These are phyloP conservation scores for Zaprionus africanus DNA, from an alignment of 1,140 invertebrate genomes.

Conservation along the genomic window DNA sequence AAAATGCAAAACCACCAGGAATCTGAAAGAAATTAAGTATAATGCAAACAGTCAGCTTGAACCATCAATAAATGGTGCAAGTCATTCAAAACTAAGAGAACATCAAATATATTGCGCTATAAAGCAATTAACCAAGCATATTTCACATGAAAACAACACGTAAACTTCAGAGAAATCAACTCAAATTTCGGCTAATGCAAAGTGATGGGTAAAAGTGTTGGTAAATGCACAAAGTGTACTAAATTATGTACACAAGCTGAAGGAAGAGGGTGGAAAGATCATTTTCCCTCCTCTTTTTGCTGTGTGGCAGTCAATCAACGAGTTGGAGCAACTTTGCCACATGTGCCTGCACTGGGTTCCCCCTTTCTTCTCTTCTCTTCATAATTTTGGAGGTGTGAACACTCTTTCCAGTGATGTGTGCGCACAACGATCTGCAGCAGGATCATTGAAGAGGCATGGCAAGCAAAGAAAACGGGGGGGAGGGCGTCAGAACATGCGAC, in stretches of 20 bases:
- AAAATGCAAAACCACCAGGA: background rate
- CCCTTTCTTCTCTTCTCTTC: conserved; percentile 8
- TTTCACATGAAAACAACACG: background rate
- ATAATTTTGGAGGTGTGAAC: conserved; percentile 73
- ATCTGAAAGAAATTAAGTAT: conserved; percentile 1
- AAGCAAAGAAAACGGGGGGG: background rate
- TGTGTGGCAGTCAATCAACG: conserved; percentile 55
- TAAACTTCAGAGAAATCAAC: background rate
- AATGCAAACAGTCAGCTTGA: background rate
- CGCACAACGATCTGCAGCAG: conserved; percentile 30
- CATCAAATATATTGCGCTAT: background rate
- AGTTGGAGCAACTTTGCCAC: conserved; percentile 31
- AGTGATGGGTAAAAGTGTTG: conserved; percentile 30
- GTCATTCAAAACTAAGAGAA: background rate
- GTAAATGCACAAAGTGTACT: conserved; percentile 15
- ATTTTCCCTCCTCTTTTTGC: background rate
- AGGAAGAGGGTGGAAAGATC: background rate
- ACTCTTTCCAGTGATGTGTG: conserved; percentile 49
- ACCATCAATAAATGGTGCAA: background rate
- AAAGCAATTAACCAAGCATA: conserved; percentile 3
- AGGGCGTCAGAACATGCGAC: conserved; percentile 38
- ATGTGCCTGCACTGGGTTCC: conserved; percentile 12
- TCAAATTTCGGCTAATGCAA: conserved; percentile 14
- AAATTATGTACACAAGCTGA: conserved; percentile 8
- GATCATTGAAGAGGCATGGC: background rate